phyloP scores from a whole-genome alignment of 1,140 invertebrate genomes.

The Oedothorax gibbosus region DNA sequence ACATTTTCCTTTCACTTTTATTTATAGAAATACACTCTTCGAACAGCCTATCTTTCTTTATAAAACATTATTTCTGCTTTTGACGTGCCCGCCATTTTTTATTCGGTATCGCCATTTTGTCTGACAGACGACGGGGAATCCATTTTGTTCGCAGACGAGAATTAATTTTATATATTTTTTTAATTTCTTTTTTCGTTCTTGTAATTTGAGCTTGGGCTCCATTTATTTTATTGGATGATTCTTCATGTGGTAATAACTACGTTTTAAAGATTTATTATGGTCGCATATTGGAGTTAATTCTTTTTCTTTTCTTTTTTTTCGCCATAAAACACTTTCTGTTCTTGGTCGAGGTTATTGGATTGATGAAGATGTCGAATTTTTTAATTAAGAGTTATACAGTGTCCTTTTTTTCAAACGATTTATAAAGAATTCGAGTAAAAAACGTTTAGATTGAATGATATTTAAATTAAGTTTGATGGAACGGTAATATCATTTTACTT shows the following conservation, averaged over 20 bases:
- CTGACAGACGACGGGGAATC: conserved; percentile 46
- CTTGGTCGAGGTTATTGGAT: conserved; percentile 39
- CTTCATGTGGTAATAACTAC: conserved; percentile 58
- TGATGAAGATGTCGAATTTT: neutral
- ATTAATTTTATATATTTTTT: conserved; percentile 58
- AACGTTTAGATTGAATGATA: too few relatives aligned
- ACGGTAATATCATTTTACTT: too few relatives aligned
- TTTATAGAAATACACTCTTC: too few relatives aligned
- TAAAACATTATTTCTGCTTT: conserved; percentile 42
- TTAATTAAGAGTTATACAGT: too few relatives aligned
- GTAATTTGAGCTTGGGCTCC: conserved; percentile 56
- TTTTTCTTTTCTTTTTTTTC: neutral
- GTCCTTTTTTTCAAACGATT: too few relatives aligned
- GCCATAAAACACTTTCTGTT: neutral
- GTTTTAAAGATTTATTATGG: conserved; percentile 55
- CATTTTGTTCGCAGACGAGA: conserved; percentile 55
- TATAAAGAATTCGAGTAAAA: too few relatives aligned
- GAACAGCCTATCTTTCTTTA: too few relatives aligned
- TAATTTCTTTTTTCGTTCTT: conserved; percentile 37
- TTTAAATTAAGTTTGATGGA: too few relatives aligned
- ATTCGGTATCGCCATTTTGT: conserved; percentile 14
- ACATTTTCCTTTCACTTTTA: too few relatives aligned
- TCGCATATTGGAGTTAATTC: conserved; percentile 20
- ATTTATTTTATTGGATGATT: conserved; percentile 59
- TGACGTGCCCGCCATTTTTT: conserved; percentile 57